Percentiles rank a stretch among this genome's conserved stretches.
These are phyloP conservation scores for Pheosia gnoma DNA, from an alignment of 2,888 invertebrate species.

Conservation along the genomic window DNA sequence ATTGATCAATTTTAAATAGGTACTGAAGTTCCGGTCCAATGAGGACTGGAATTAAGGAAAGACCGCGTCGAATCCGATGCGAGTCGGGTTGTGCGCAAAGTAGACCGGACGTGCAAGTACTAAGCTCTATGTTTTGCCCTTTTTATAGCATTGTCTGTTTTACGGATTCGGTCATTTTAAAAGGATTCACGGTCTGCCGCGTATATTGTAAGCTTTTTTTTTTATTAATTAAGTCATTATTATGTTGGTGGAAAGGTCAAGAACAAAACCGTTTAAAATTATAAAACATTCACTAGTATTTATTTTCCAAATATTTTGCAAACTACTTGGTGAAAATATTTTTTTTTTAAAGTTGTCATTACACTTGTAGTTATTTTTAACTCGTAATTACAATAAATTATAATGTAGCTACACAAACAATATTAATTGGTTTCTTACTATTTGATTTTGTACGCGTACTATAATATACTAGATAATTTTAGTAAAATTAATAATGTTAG, in stretches of 20 bases:
- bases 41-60: conserved; percentile 12
- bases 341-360: no score
- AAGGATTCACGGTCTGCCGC: conserved; percentile 56
- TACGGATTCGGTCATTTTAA: conserved; percentile 32
- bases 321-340: no score
- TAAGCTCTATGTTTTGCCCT: conserved; percentile 20
- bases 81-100: conserved; percentile 19
- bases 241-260: not conserved
- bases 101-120: conserved; percentile 35
- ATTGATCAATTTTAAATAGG: not conserved
- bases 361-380: no score
- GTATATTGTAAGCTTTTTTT: not conserved
- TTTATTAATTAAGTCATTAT: not conserved
- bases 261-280: not conserved
- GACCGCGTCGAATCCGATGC: conserved; percentile 21
- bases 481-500: not conserved
- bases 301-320: no score
- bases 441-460: no score
- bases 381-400: no score
- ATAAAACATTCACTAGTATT: no score
- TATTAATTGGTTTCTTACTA: no score
- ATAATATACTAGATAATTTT: no score
- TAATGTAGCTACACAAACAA: no score
- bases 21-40: conserved; percentile 1
- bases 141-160: conserved; percentile 36